phyloP scores from a whole-genome alignment of 2,797 vertebrate genomes.

The Discoglossus pictus region DNA sequence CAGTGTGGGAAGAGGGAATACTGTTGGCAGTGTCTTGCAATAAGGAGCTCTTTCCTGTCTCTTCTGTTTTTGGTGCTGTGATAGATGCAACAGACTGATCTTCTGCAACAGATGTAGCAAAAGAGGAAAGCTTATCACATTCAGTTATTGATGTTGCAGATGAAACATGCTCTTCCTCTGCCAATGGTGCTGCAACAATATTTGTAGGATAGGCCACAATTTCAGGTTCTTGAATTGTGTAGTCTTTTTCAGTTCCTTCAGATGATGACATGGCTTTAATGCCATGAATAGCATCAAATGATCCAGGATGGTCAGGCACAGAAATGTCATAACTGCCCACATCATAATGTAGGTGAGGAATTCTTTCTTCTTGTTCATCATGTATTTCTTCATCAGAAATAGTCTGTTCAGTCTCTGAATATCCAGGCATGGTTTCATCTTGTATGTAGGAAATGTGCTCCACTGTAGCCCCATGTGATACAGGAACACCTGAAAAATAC shows the following conservation, averaged over 20 bases:
- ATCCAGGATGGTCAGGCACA: constrained; percentile 80
- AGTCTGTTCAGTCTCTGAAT: constrained; percentile 97
- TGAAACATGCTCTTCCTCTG: constrained; percentile 96
- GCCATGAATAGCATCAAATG: constrained; percentile 82
- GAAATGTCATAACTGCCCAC: constrained; percentile 81
- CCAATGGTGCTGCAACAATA: constrained; percentile 90
- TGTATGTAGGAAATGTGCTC: constrained; percentile 94
- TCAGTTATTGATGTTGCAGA: constrained; percentile 98
- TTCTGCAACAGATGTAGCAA: constrained; percentile 93
- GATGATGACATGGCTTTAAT: constrained; percentile 70
- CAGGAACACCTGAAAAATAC: constrained; percentile 63
- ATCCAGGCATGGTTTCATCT: constrained; percentile 96
- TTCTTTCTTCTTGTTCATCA: constrained; percentile 88
- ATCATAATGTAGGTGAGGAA: constrained; percentile 85
- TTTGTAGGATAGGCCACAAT: constrained; percentile 82
- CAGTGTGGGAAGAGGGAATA: constrained; percentile 83
- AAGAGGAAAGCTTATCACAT: constrained; percentile 96
- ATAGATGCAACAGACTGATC: constrained; percentile 94
- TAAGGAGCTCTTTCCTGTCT: constrained; percentile 86
- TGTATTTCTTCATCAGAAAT: constrained; percentile 98
- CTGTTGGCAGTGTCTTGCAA: constrained; percentile 87
- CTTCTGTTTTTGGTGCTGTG: constrained; percentile 91
- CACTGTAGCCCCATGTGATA: constrained; percentile 68
- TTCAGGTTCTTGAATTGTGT: constrained; percentile 76
- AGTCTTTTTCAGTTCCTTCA: constrained; percentile 75